Evolutionary conservation across 2,888 invertebrate species (phyloP).

Genomic region (Drosophila neutralis): DNA sequence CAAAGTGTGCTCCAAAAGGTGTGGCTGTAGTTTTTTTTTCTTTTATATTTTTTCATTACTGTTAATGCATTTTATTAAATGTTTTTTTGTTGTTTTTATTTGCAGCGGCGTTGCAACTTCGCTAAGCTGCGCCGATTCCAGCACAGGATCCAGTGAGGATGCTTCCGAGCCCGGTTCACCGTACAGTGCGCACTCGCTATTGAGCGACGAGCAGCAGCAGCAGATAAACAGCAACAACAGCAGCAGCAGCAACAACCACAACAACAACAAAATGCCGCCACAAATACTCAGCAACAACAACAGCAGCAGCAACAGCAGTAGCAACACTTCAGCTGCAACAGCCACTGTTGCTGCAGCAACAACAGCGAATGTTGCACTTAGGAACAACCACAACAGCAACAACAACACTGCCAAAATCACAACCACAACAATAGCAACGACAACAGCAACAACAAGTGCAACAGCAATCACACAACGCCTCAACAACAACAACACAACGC

Average conservation of each 20-base stretch:
- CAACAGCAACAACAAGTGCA: constrained; percentile 62
- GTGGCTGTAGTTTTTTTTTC: constrained; percentile 36
- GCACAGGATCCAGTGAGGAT: constrained; percentile 90
- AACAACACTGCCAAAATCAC: constrained; percentile 63
- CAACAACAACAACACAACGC: constrained; percentile 43
- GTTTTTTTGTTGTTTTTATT: constrained; percentile 12
- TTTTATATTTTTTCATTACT: constrained; percentile 1
- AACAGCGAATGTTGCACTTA: constrained; percentile 75
- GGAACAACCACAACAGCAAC: constrained; percentile 32
- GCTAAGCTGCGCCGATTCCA: constrained; percentile 89
- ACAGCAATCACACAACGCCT: constrained; percentile 41
- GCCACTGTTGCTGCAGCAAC: constrained; percentile 85
- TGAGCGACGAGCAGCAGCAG: constrained; percentile 86
- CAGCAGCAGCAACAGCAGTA: constrained; percentile 83
- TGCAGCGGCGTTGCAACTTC: constrained; percentile 93
- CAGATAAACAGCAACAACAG: constrained; percentile 42
- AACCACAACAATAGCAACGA: constrained; percentile 38
- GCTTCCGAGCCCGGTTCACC: constrained; percentile 95
- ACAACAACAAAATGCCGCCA: constrained; percentile 85
- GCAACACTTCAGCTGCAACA: constrained; percentile 86
- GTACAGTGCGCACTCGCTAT: constrained; percentile 86
- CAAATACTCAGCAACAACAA: constrained; percentile 80
- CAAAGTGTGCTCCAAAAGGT: constrained; percentile 38
- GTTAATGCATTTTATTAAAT: constrained; percentile 9
- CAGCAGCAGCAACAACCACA: constrained; percentile 85